These are phyloP conservation scores for Capitella teleta DNA, from an alignment of 1,140 invertebrate genomes.

Conservation along the genomic window DNA sequence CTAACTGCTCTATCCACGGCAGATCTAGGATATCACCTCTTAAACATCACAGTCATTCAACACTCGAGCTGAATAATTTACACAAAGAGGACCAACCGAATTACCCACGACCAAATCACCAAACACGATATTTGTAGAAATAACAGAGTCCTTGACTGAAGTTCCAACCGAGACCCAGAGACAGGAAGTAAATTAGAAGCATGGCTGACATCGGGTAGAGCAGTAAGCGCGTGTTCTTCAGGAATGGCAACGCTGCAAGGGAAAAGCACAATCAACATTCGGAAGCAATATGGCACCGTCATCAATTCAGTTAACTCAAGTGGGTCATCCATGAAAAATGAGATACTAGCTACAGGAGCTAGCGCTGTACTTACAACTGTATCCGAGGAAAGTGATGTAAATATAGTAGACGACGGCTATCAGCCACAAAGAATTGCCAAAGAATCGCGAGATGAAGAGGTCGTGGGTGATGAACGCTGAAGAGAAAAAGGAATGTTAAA, in stretches of 20 bases:
- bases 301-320: neutral
- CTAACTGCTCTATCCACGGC: too few species aligned
- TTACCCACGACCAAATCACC: too few species aligned
- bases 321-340: neutral
- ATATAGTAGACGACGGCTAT: constrained; percentile 83
- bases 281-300: neutral
- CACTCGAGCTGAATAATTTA: too few species aligned
- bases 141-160: constrained; percentile 31
- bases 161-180: constrained; percentile 52
- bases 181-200: constrained; percentile 67
- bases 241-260: constrained; percentile 71
- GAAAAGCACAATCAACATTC: constrained; percentile 1
- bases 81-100: too few species aligned
- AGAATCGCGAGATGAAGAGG: constrained; percentile 58
- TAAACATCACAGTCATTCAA: too few species aligned
- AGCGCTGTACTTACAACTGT: constrained; percentile 65
- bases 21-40: too few species aligned
- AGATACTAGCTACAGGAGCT: neutral
- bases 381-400: constrained; percentile 96
- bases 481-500: constrained; percentile 29
- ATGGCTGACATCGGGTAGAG: constrained; percentile 73
- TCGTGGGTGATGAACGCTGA: constrained; percentile 64
- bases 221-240: constrained; percentile 77
- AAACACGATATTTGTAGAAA: constrained; percentile 31
- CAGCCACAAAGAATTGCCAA: constrained; percentile 92